phyloP scores from a whole-genome alignment of 2,113 vertebrate species.

The Desmodus rotundus region DNA sequence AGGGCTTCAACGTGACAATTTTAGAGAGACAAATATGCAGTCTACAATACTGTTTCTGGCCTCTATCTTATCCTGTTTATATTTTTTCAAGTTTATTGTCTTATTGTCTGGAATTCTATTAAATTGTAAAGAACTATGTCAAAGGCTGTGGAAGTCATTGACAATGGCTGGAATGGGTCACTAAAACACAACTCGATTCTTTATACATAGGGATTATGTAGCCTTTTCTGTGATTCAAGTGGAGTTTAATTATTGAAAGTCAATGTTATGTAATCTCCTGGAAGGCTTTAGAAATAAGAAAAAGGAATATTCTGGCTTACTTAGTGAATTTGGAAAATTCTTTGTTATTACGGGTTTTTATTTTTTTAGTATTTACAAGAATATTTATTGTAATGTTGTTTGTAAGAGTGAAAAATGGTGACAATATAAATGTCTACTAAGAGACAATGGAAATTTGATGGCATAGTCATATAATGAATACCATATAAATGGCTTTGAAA shows the following conservation, averaged over 20 bases:
- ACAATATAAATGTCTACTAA: too few relatives aligned
- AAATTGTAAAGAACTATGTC: neutral
- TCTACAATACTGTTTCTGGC: neutral
- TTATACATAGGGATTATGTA: too few relatives aligned
- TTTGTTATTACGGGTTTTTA: neutral
- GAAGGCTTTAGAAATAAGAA: neutral
- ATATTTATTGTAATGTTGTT: too few relatives aligned
- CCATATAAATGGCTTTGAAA: too few relatives aligned
- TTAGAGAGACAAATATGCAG: neutral
- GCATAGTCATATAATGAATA: too few relatives aligned
- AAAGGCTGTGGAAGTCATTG: neutral
- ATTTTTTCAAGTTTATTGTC: neutral
- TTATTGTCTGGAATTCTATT: neutral
- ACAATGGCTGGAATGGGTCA: neutral
- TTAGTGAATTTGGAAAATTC: neutral
- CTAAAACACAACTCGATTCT: neutral
- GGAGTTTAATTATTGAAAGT: neutral
- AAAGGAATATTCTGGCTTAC: neutral
- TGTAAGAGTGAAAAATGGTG: too few relatives aligned
- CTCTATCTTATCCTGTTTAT: neutral
- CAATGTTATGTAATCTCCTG: neutral
- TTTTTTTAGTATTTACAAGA: too few relatives aligned
- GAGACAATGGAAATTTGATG: too few relatives aligned
- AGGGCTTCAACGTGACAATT: neutral
- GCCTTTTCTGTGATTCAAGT: neutral